Evolutionary conservation across 2,797 vertebrate species (phyloP).

Genomic region (Vultur gryphus): DNA sequence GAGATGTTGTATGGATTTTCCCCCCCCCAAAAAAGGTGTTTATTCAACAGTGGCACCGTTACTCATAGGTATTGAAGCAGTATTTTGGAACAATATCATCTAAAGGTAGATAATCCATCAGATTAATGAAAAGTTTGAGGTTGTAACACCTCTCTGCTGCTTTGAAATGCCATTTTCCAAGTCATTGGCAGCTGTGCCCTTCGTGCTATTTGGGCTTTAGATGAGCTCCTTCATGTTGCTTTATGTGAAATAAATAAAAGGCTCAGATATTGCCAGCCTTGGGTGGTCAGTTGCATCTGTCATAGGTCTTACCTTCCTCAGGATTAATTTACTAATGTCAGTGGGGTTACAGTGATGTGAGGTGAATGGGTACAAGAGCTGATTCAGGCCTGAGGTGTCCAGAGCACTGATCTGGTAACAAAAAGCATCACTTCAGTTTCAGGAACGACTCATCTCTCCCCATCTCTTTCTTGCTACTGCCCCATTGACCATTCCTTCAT

Average conservation of each 20-base stretch:
- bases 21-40: fast-evolving
- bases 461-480: background rate
- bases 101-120: background rate
- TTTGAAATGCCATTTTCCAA: background rate
- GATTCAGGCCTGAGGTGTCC: background rate
- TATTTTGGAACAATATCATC: background rate
- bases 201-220: background rate
- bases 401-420: background rate
- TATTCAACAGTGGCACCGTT: background rate
- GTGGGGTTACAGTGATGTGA: background rate
- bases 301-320: background rate
- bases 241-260: background rate
- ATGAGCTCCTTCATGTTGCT: background rate
- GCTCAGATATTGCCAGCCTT: background rate
- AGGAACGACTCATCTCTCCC: fast-evolving
- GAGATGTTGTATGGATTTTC: background rate
- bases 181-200: background rate
- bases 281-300: background rate
- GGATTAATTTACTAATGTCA: background rate
- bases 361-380: background rate
- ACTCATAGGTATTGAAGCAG: background rate
- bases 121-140: background rate
- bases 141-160: background rate
- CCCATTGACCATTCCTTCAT: background rate
- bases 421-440: background rate